phyloP scores from a whole-genome alignment of 2,113 vertebrate species.

The Sylvia atricapilla region DNA sequence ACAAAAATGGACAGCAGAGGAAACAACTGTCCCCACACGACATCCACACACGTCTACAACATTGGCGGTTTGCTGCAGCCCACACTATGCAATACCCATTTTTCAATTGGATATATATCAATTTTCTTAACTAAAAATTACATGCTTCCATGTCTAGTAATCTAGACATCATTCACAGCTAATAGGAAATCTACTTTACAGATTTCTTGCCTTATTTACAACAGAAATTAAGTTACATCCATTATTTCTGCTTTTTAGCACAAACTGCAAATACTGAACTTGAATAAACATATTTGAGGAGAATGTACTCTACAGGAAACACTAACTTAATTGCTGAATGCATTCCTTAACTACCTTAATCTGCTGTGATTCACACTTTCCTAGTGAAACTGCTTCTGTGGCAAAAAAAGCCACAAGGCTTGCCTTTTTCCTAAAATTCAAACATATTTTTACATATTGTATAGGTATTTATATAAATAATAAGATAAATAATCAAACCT shows the following conservation, averaged over 20 bases:
- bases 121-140: background rate
- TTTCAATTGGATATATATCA: background rate
- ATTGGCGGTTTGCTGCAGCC: background rate
- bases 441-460: background rate
- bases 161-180: background rate
- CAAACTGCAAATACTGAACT: background rate
- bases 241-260: background rate
- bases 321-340: background rate
- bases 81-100: background rate
- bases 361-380: background rate
- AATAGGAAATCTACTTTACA: background rate
- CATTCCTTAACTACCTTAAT: background rate
- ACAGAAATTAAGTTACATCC: background rate
- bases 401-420: background rate
- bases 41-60: accelerated
- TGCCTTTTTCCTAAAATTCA: background rate
- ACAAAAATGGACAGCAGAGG: background rate
- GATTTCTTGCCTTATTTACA: background rate
- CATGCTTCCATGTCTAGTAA: background rate
- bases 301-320: background rate
- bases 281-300: background rate
- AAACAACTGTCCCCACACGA: background rate
- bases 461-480: background rate
- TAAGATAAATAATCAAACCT: background rate
- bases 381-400: background rate